A percentile compares a stretch with the other conserved stretches of the same genome.
Conservation (phyloP, 2,113 vertebrate species). For the Centropristis striata region DNA sequence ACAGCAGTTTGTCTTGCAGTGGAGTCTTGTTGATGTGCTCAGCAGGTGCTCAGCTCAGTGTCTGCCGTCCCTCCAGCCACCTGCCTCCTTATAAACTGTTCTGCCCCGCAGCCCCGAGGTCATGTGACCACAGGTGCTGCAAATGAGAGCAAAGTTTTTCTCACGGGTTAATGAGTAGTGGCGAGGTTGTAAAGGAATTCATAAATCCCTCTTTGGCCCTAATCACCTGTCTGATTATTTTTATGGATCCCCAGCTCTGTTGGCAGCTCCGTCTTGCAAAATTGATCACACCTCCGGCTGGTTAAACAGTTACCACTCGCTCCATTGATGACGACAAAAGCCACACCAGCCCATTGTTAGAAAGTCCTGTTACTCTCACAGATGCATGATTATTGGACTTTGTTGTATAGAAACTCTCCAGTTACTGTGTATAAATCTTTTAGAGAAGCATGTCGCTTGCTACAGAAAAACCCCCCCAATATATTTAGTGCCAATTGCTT, state of each 20-base stretch:
- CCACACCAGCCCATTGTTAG: constrained; percentile 27
- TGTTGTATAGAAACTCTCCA: background rate
- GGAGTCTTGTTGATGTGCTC: constrained; percentile 36
- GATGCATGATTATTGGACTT: background rate
- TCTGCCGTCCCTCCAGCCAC: constrained; percentile 45
- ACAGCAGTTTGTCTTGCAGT: constrained; percentile 18
- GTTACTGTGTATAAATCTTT: too few relatives aligned
- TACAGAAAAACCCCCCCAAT: background rate
- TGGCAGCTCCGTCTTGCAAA: constrained; percentile 3
- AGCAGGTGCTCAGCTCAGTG: constrained; percentile 46
- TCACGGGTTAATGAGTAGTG: constrained; percentile 82
- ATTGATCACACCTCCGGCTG: background rate
- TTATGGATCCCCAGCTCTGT: constrained; percentile 53
- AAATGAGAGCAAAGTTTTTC: constrained; percentile 67
- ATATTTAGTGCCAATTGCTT: background rate
- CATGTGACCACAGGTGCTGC: constrained; percentile 49
- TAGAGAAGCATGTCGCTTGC: background rate
- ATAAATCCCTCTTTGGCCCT: constrained; percentile 77
- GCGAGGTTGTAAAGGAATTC: constrained; percentile 72
- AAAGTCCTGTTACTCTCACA: constrained; percentile 2
- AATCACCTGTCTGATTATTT: constrained; percentile 63
- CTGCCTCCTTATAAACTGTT: constrained; percentile 74
- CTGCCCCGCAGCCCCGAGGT: background rate
- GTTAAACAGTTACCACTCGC: constrained; percentile 59
- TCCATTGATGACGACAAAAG: background rate